Conservation (phyloP, 2,888 invertebrate species). For the Tigriopus californicus region DNA sequence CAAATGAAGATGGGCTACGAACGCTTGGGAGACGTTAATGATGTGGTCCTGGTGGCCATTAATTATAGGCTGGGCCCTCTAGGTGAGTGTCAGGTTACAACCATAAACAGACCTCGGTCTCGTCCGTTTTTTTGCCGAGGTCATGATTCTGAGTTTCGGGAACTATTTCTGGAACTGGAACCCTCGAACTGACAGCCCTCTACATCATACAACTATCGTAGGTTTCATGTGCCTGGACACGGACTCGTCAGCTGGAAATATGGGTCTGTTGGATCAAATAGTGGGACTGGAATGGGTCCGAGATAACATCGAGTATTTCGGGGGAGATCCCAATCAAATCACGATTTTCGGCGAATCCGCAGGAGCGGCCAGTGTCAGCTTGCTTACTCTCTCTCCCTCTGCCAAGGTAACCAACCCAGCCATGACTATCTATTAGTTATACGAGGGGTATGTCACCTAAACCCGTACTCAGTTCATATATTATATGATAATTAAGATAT, state of each 20-base stretch:
- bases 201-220: background rate
- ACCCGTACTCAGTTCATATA: too few relatives aligned
- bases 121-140: too few relatives aligned
- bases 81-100: conserved; percentile 15
- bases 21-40: conserved; percentile 19
- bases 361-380: conserved; percentile 19
- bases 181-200: too few relatives aligned
- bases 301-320: conserved; percentile 21
- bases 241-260: conserved; percentile 22
- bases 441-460: too few relatives aligned
- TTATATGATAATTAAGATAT: too few relatives aligned
- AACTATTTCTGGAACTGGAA: too few relatives aligned
- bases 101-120: too few relatives aligned
- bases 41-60: conserved; percentile 21
- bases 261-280: conserved; percentile 26
- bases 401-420: background rate
- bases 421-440: background rate
- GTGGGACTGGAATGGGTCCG: conserved; percentile 23
- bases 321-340: conserved; percentile 20
- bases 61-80: conserved; percentile 20
- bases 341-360: conserved; percentile 21
- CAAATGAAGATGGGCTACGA: conserved; percentile 17
- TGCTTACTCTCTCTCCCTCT: conserved; percentile 16
- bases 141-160: too few relatives aligned
- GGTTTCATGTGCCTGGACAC: conserved; percentile 22